Evolutionary conservation across 1,140 invertebrate species (phyloP), one percentile per base, ranked within the genome.

Genomic region (Lanistes nyassanus): DNA sequence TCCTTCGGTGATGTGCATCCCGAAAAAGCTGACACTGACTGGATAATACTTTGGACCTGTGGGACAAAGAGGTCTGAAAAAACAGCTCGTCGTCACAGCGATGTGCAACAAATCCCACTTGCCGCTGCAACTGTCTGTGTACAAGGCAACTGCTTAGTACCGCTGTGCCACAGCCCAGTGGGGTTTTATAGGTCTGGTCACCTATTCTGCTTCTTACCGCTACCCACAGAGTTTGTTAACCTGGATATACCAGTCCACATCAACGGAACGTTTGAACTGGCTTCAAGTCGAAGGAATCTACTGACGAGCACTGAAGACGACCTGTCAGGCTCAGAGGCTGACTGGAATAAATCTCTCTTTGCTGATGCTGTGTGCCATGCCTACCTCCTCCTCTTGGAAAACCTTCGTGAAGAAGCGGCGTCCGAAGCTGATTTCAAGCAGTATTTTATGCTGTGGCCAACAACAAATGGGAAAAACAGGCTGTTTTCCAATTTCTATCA

Each of bases 201-300:
- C 34, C 29, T 80, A 2, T 82, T 79, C 76, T 79, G 82, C 73
- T 83, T 79, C 60, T 60, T 83, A 19, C 84, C 82, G 19, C 37
- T 85, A 11, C 75, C 81, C 55, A 76, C 79, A 21, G 51, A 62
- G 26, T 26, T n/a, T 9, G 31, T 34, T 23, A 60, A 80, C 34
- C 36, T 67, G 1, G 2, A 13, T 16, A 47, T 47, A 16, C 79
- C 79, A 34, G 67, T 82, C 34, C 78, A 82, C 53, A 74, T 83
- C 23, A 85, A 85, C 74, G 83, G 69, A 29, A 53, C 76, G 2
- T 85, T 86, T 81, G 74, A 78, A 26, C 67, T 85, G 29, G 77
- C 77, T 2, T 76, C 79, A 26, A 76, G 81, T 64, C 74, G 83
- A 34, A 74, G 74, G 31, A 60, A 71, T 34, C 53, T 82, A 1